Evolutionary conservation across 2,113 vertebrate species (phyloP), one percentile per base, ranked within the genome.

Genomic region (Morone saxatilis): DNA sequence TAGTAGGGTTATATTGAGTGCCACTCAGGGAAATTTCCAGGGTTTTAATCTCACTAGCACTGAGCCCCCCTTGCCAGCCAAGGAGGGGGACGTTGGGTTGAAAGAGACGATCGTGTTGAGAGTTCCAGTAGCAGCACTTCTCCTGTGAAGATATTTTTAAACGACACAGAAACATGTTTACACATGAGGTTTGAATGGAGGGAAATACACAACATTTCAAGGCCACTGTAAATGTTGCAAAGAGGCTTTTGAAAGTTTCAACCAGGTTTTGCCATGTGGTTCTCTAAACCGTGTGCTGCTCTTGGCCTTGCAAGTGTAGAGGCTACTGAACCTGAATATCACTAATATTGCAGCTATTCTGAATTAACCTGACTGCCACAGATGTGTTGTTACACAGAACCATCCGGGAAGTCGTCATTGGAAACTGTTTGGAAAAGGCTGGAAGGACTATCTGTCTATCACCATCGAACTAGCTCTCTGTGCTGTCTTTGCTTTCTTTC

Each of bases 21-120:
- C 61, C 82, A 86, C 68, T 86, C 78, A 84, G 77, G 82, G 71
- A 87, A 66, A 85, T 88, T 90, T 85, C 65, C 81, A 70, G 68
- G 81, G 60, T 80, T 88, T 86, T 68, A 85, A 84, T 89, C 76
- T 84, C 0, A 1, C 54, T 86, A 65, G 45, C 41, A 78, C 56
- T 13, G 59, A 82, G 45, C 51, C 22, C 1, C 13, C 13, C 25
- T 51, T 3, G 0, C 1, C 38, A 51, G 4, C 50, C 47, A 14
- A 22, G 40, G 50, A 54, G 9, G 22, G 13, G 11, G 12, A 59
- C 36, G 11, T 47, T 60, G 19, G 22, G 47, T 48, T 38, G 40
- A 63, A 45, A 47, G 40, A 66, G 14, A 22, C 0, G 41, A 77
- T 70, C 57, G 85, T 69, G 54, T 68, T 62, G 68, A 1, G 50